Percentiles rank a stretch among this genome's conserved stretches.
Evolutionary conservation across 1,140 invertebrate species (phyloP).

Genomic region (Chymomyza costata): DNA sequence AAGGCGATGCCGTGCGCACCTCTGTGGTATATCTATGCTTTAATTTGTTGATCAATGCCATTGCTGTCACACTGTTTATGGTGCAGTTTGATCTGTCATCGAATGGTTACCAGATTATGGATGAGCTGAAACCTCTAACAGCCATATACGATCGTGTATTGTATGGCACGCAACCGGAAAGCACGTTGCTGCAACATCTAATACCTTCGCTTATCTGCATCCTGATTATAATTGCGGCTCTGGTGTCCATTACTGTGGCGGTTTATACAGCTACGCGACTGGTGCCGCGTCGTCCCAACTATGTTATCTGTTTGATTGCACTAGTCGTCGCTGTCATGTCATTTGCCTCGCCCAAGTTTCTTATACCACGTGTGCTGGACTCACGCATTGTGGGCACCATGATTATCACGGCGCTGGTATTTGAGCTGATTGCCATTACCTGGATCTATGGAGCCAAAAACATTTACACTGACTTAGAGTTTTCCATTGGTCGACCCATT

Average conservation of each 20-base stretch:
- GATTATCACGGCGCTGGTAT: constrained; percentile 62
- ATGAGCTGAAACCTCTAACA: constrained; percentile 68
- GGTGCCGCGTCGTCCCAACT: constrained; percentile 65
- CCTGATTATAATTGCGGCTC: constrained; percentile 54
- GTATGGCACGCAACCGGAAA: constrained; percentile 29
- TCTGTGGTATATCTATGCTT: constrained; percentile 73
- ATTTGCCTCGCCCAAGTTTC: constrained; percentile 60
- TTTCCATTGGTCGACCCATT: constrained; percentile 72
- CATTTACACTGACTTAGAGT: constrained; percentile 74
- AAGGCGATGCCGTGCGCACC: constrained; percentile 72
- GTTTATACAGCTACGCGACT: constrained; percentile 67
- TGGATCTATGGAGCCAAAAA: constrained; percentile 75
- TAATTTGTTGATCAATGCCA: constrained; percentile 70
- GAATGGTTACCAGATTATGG: constrained; percentile 43
- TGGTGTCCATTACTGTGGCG: constrained; percentile 62
- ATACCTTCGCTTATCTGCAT: constrained; percentile 59
- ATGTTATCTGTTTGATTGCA: constrained; percentile 66
- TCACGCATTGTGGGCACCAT: constrained; percentile 66
- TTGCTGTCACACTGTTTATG: constrained; percentile 72
- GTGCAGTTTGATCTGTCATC: constrained; percentile 65
- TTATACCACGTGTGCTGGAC: constrained; percentile 65
- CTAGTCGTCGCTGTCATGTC: constrained; percentile 63
- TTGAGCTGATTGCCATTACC: constrained; percentile 66
- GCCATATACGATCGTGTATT: constrained; percentile 67
- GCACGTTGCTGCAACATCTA: constrained; percentile 40